Evolutionary conservation across 1,140 invertebrate genomes (phyloP), one percentile per base, ranked within the genome.

Genomic region (Stegodyphus dumicola): DNA sequence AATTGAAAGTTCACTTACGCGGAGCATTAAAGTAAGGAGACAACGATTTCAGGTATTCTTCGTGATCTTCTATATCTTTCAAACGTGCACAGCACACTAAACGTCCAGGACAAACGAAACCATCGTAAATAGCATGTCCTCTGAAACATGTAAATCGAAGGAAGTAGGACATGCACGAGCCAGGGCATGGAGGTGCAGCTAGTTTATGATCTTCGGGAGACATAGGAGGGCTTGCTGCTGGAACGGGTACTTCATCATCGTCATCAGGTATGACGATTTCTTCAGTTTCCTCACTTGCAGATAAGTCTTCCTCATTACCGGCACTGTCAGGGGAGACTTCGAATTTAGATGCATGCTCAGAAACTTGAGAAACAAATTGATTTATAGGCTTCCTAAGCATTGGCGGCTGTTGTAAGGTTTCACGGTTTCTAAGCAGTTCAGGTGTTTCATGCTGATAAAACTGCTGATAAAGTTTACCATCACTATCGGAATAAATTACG

Each of bases 101-200:
- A 54, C 87, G 75, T 17, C 87, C 84, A 11, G 78, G 80, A 54
- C 89, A 90, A 2, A 70, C 17, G 60, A 89, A 88, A 7, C 79
- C 74, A 49, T 86, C 67, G 65, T 87, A 86, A 51, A 89, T 83
- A 33, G 87, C 79, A 73, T 86, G 80, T 0, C 56, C 69, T 96
- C 96, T 94, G 92, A 97, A 97, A 90, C 96, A 97, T 0, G 96
- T 97, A 88, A 97, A 97, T 13, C 95, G 96, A 1, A 97, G 92
- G 87, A 96, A 94, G 0, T 95, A 94, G 5, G 96, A 94, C 88
- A 98, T 97, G 89, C 96, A 97, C 9, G 95, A 96, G 65, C 96
- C 96, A 5, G 96, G 96, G 89, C 96, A 98, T 87, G 96, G 94
- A 6, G 94, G 94, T 70, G 15, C 92, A 91, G 53, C 13, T 60